Evolutionary conservation across 2,797 vertebrate genomes (phyloP), one percentile per base, ranked within the genome.

Genomic region (Pogonophryne albipinna): DNA sequence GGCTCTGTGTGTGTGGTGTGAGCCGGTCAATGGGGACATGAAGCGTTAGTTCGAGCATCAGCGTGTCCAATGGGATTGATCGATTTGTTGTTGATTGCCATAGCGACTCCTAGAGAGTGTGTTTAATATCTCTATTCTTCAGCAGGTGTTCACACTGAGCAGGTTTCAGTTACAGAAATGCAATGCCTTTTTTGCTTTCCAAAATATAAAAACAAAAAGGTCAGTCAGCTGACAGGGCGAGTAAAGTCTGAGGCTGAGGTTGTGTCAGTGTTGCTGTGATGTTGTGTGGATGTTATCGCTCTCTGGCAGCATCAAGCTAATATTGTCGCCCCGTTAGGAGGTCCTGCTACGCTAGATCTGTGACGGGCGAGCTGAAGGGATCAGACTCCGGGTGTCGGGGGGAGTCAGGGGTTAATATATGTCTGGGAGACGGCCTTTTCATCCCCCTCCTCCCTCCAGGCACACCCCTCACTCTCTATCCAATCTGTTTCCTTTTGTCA

Each of bases 301-400:
- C 77, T 71, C 66, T 76, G 87, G 84, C 90, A 90, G 87, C 87
- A 91, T 93, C 90, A 83, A 80, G 83, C 88, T 90, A 85, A 93
- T 91, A 89, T 68, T 69, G 85, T 82, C 73, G 68, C 73, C 85
- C 71, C 46, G 80, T 89, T 85, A 86, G 86, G 79, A 90, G 86
- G 82, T 90, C 90, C 85, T 89, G 88, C 85, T 74, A 78, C 67
- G 68, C 81, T 84, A 92, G 91, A 91, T 91, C 92, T 89, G 84
- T 41, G 20, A 66, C 27, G 50, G 77, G 87, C 65, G 71, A 87
- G 90, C 86, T 90, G 86, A 86, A 76, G 73, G 85, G 91, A 92
- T 94, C 91, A 94, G 87, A 85, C 79, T 77, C 66, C 20, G 1
- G 10, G 80, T 80, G 82, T 84, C 3, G 34, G 51, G 65, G 34